Percentiles rank a stretch among this genome's conserved stretches.
Evolutionary conservation across 2,888 invertebrate genomes (phyloP).

Genomic region (Ceraclea dissimilis): DNA sequence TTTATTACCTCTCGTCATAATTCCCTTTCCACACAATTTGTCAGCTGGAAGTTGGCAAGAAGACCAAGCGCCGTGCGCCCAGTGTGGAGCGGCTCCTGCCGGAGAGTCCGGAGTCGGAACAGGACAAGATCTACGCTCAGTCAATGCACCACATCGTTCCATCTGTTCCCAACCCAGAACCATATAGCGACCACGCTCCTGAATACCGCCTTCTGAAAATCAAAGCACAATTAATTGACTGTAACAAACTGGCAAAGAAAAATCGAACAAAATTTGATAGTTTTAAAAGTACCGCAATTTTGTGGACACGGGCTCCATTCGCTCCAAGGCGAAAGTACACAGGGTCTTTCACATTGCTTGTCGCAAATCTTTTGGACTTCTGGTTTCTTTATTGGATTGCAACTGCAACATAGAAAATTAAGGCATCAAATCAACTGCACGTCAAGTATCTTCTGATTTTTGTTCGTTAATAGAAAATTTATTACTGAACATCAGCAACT

Average conservation of each 20-base stretch:
- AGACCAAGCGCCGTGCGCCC: conserved; percentile 49
- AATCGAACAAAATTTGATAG: neutral
- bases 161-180: conserved; percentile 9
- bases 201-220: conserved; percentile 39
- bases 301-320: conserved; percentile 55
- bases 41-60: conserved; percentile 44
- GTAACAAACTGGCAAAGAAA: neutral
- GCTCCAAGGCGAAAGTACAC: conserved; percentile 56
- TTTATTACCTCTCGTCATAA: conserved; percentile 41
- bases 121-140: conserved; percentile 45
- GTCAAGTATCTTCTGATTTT: too few relatives aligned
- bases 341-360: conserved; percentile 52
- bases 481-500: conserved; percentile 47
- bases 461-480: too few relatives aligned
- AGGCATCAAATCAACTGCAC: neutral
- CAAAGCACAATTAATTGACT: neutral
- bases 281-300: conserved; percentile 43
- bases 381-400: conserved; percentile 46
- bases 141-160: conserved; percentile 45
- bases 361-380: conserved; percentile 45
- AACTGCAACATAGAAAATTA: conserved; percentile 35
- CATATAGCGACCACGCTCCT: conserved; percentile 41
- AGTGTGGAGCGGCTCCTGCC: conserved; percentile 35
- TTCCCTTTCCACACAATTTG: conserved; percentile 44
- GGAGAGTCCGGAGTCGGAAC: conserved; percentile 34